A percentile compares a stretch with the other conserved stretches of the same genome.
Conservation (phyloP, 1,140 invertebrate species). For the Cherax destructor region DNA sequence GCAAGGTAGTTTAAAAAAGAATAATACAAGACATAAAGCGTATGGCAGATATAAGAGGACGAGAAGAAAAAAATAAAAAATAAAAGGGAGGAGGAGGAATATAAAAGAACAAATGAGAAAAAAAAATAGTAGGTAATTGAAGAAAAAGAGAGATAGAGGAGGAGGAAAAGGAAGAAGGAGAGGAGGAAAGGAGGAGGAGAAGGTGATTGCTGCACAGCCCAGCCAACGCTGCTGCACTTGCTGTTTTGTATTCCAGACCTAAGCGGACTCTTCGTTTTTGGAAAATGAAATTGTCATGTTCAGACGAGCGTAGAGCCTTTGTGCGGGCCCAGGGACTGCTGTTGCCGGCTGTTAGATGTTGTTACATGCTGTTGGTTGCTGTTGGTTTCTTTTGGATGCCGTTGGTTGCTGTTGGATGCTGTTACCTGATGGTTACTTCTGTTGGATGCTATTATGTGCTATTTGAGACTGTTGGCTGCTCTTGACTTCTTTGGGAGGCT, state of each 20-base stretch:
- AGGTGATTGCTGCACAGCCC: slow-evolving; percentile 25
- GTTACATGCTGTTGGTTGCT: not conserved
- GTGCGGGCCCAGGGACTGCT: not conserved
- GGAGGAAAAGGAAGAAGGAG: not conserved
- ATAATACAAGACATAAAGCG: no score
- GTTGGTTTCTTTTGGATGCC: not conserved
- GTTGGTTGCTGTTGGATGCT: not conserved
- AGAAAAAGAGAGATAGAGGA: not conserved
- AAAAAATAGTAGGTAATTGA: not conserved
- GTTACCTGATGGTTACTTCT: not conserved
- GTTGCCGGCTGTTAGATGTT: not conserved
- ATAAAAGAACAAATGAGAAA: not conserved
- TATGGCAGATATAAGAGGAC: not conserved
- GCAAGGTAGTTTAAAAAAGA: no score
- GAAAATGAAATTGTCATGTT: slow-evolving; percentile 62
- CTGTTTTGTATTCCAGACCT: slow-evolving; percentile 54
- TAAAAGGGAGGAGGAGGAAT: not conserved
- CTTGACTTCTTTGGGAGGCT: not conserved
- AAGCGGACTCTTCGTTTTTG: slow-evolving; percentile 42
- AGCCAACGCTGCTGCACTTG: slow-evolving; percentile 39
- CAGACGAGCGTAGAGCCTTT: slow-evolving; percentile 38
- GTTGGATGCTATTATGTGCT: not conserved
- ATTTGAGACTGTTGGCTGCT: not conserved
- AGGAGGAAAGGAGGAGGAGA: not conserved
- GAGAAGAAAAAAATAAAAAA: not conserved